These are phyloP conservation scores for Notamacropus eugenii DNA, from an alignment of 2,797 vertebrate species.

Conservation along the genomic window DNA sequence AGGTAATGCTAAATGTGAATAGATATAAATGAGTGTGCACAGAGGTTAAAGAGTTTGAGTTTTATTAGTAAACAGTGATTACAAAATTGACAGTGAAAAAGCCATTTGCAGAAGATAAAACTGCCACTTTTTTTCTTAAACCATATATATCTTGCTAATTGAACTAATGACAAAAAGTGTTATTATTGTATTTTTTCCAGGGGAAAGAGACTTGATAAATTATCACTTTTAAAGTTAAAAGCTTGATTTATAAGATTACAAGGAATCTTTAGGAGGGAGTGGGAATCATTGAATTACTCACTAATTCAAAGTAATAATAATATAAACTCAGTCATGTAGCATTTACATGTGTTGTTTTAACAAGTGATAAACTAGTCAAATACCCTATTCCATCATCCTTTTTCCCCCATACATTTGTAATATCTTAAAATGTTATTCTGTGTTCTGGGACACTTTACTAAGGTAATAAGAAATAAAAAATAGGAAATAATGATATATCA, in stretches of 20 bases:
- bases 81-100: neutral
- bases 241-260: constrained; percentile 77
- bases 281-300: constrained; percentile 75
- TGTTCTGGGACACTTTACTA: neutral
- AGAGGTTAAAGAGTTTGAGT: neutral
- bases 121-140: neutral
- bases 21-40: neutral
- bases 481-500: neutral
- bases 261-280: constrained; percentile 66
- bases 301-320: constrained; percentile 32
- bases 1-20: constrained; percentile 5
- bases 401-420: constrained; percentile 23
- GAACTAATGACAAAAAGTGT: neutral
- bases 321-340: constrained; percentile 32
- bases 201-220: neutral
- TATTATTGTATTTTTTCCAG: constrained; percentile 24
- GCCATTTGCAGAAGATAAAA: neutral
- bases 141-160: neutral
- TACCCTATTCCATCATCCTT: neutral
- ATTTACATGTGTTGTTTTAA: neutral
- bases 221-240: constrained; percentile 49
- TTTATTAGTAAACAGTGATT: neutral
- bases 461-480: constrained; percentile 8
- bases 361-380: neutral
- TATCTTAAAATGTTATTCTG: neutral